Base-by-base conservation (phyloP, 2,797 vertebrate species). In the Melanogrammus aeglefinus region DNA sequence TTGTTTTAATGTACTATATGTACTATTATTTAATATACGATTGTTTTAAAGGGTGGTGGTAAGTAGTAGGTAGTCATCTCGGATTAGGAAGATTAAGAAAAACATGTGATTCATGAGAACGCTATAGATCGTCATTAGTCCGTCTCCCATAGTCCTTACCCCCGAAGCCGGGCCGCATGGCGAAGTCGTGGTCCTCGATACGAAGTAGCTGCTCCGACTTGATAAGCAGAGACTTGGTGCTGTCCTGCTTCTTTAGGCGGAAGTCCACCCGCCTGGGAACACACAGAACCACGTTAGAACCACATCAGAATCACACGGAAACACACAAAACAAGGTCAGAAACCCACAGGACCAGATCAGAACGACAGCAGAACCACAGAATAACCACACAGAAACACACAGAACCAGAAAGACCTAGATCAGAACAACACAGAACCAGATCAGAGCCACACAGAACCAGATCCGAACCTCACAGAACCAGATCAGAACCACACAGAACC, bases 171-270 rank as follows among this genome's bases (percentile, higher is more conserved):
- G 96, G 96, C 75, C 97, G 94, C 93, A 97, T 93, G 31, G 96
- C 95, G 92, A 98, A 98, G 85, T 97, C 95, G 2, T 97, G 96
- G 75, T 97, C 96, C 66, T 98, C 95, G 81, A 96, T 96, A 47
- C 92, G 95, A 76, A 98, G 94, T 78, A 97, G 94, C 85, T 97
- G 96, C 87, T 97, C 94, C 0, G 94, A 95, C 88, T 95, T 97
- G 57, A 95, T 93, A 77, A 95, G 90, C 76, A 93, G 85, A 12
- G 95, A 90, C 91, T 97, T 97, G 1, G 96, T 97, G 89, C 92
- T 96, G 91, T 97, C 95, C 35, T 93, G 84, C 86, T 96, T 97
- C 89, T 93, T 95, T 90, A 93, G 91, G 87, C 93, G 95, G 76
- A 93, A 90, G 83, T 94, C 93, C 83, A 92, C 91, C 10, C 91